These are phyloP conservation scores for Cyprinodon diabolis DNA, from an alignment of 2,797 vertebrate genomes.

Conservation along the genomic window DNA sequence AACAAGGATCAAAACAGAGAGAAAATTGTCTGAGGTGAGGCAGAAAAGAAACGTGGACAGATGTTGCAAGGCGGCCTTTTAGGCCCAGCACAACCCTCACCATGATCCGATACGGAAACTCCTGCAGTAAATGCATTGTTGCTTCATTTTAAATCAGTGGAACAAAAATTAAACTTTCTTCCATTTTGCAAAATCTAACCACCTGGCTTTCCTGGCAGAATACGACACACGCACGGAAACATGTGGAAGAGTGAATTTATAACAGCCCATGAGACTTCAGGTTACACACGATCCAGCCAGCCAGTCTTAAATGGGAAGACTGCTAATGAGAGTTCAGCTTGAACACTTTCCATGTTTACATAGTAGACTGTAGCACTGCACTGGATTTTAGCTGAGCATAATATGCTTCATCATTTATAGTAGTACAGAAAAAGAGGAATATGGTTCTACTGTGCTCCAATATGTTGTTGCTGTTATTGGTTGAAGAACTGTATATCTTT, in stretches of 20 bases:
- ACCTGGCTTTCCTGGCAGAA: constrained; percentile 25
- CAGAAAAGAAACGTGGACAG: not conserved
- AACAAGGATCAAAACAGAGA: constrained; percentile 9
- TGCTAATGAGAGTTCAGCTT: constrained; percentile 46
- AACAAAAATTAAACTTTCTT: constrained; percentile 26
- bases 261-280: constrained; percentile 13
- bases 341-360: constrained; percentile 51
- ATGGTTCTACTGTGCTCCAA: constrained; percentile 15
- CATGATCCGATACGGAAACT: constrained; percentile 28
- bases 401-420: constrained; percentile 35
- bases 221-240: constrained; percentile 24
- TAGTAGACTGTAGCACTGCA: constrained; percentile 20
- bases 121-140: constrained; percentile 31
- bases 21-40: constrained; percentile 17
- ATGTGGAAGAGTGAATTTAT: constrained; percentile 32
- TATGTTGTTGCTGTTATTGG: constrained; percentile 49
- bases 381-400: constrained; percentile 32
- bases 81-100: constrained; percentile 9
- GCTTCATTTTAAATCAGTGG: constrained; percentile 34
- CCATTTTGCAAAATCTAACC: constrained; percentile 31
- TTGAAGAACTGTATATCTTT: constrained; percentile 45
- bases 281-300: constrained; percentile 42
- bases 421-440: constrained; percentile 11
- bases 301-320: constrained; percentile 20
- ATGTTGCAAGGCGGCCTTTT: constrained; percentile 26